phyloP scores from a whole-genome alignment of 2,888 invertebrate genomes.

The Eudemis profundana region DNA sequence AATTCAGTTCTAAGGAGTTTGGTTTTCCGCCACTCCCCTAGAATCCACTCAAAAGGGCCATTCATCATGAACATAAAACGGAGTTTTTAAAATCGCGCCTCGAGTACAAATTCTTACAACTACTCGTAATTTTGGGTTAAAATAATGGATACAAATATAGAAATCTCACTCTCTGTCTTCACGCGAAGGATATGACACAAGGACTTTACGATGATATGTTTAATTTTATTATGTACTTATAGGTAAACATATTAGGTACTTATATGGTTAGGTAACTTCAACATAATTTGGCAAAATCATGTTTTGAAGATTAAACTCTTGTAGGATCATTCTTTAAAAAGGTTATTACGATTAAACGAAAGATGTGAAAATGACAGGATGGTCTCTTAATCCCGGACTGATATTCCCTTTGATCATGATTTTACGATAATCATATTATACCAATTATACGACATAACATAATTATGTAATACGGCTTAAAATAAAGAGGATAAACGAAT shows the following conservation, averaged over 20 bases:
- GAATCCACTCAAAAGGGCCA: conserved; percentile 30
- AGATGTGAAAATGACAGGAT: neutral
- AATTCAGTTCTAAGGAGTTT: conserved; percentile 21
- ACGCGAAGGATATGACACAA: conserved; percentile 66
- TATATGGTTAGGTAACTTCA: conserved; percentile 12
- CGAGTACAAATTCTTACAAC: conserved; percentile 45
- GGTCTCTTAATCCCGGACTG: neutral
- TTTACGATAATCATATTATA: too few relatives aligned
- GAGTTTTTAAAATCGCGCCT: conserved; percentile 21
- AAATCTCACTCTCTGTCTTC: conserved; percentile 61
- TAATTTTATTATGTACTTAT: conserved; percentile 44
- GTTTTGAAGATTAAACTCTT: neutral
- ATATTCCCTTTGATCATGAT: too few relatives aligned
- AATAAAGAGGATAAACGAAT: too few relatives aligned
- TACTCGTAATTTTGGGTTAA: conserved; percentile 49
- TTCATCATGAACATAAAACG: conserved; percentile 28
- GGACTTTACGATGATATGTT: conserved; percentile 72
- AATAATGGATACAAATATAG: conserved; percentile 61
- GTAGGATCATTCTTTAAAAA: neutral
- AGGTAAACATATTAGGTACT: conserved; percentile 29
- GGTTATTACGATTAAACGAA: neutral
- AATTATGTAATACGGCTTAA: too few relatives aligned
- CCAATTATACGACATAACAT: too few relatives aligned
- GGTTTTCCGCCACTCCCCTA: conserved; percentile 28
- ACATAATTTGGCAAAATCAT: conserved; percentile 8